Evolutionary conservation across 2,797 vertebrate species (phyloP).

Genomic region (Clarias platycephalus): DNA sequence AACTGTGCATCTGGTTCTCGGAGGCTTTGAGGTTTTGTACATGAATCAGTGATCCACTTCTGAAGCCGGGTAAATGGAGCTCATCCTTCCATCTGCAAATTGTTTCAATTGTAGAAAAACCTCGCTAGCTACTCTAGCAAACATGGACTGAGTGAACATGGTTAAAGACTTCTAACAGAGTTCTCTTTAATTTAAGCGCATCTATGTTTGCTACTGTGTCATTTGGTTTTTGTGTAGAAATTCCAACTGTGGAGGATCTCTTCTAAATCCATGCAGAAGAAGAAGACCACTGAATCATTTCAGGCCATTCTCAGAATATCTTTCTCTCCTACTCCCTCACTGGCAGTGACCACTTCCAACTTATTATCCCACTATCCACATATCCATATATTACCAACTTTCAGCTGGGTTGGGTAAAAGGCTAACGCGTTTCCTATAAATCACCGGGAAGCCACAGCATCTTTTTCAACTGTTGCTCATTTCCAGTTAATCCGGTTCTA

Average conservation of each 20-base stretch:
- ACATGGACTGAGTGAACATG: slow-evolving; percentile 19
- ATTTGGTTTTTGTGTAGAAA: background rate
- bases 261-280: background rate
- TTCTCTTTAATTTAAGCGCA: background rate
- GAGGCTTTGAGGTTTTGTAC: slow-evolving; percentile 66
- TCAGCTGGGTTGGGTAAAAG: background rate
- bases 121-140: slow-evolving; percentile 36
- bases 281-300: background rate
- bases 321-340: too few species aligned
- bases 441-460: background rate
- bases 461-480: background rate
- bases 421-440: background rate
- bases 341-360: background rate
- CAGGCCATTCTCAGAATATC: background rate
- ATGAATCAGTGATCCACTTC: slow-evolving; percentile 71
- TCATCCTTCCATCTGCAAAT: slow-evolving; percentile 64
- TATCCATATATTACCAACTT: background rate
- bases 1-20: slow-evolving; percentile 68
- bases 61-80: slow-evolving; percentile 61
- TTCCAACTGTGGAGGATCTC: background rate
- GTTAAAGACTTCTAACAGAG: slow-evolving; percentile 2
- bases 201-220: background rate
- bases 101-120: slow-evolving; percentile 48
- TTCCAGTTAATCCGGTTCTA: background rate
- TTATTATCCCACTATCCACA: background rate